Conservation (phyloP, 2,888 invertebrate species). For the Drosophila ustulata region DNA sequence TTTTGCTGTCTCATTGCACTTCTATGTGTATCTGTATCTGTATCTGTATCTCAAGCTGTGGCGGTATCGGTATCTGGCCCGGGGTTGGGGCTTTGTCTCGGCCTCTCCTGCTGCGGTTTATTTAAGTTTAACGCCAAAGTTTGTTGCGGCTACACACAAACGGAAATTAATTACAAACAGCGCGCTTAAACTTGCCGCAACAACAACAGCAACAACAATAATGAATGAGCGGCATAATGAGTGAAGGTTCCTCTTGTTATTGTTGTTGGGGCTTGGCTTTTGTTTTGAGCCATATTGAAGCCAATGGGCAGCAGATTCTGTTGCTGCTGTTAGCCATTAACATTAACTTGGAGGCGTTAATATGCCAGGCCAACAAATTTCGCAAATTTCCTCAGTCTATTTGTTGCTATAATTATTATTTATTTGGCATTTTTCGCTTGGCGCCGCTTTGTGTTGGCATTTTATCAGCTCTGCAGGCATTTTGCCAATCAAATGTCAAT, state of each 20-base stretch:
- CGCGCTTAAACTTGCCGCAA: conserved; percentile 66
- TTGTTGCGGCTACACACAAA: conserved; percentile 73
- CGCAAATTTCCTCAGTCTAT: conserved; percentile 16
- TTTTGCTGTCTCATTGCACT: conserved; percentile 40
- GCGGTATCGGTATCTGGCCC: conserved; percentile 3
- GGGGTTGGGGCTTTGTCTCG: conserved; percentile 34
- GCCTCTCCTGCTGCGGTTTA: conserved; percentile 62
- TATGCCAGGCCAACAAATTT: conserved; percentile 43
- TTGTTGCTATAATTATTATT: conserved; percentile 39
- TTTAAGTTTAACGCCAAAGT: conserved; percentile 68
- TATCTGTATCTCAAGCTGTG: not conserved
- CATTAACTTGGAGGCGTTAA: conserved; percentile 64
- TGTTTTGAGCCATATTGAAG: conserved; percentile 8
- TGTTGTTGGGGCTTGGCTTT: conserved; percentile 19
- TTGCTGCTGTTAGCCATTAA: conserved; percentile 52
- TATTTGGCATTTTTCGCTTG: conserved; percentile 36
- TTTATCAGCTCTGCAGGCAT: conserved; percentile 51
- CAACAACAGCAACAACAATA: conserved; percentile 37
- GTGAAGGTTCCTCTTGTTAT: conserved; percentile 57
- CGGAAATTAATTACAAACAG: conserved; percentile 79
- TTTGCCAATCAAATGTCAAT: conserved; percentile 78
- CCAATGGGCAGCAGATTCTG: conserved; percentile 11
- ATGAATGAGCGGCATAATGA: conserved; percentile 64
- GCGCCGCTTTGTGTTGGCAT: conserved; percentile 57
- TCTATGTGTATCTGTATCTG: conserved; percentile 13